Percentiles rank a stretch among this genome's conserved stretches.
Conservation (phyloP, 1,140 invertebrate species). For the Drosophila kurseongensis region DNA sequence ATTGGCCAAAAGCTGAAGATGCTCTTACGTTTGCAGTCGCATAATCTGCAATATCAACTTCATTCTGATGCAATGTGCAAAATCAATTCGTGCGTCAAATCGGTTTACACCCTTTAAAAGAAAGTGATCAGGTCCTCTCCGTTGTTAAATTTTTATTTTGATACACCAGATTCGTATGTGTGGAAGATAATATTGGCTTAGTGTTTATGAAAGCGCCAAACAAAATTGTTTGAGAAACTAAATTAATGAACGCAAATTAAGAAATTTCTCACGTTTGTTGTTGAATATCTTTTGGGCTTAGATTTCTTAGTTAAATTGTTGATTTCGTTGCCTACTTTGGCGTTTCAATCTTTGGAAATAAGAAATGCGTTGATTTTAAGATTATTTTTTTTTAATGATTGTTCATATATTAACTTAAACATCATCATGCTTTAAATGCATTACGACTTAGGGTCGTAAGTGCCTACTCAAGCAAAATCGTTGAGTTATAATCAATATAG, state of each 20-base stretch:
- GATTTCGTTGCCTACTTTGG: constrained; percentile 1
- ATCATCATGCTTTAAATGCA: constrained; percentile 42
- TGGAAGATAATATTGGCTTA: constrained; percentile 26
- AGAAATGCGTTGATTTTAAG: constrained; percentile 10
- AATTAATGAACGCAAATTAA: constrained; percentile 25
- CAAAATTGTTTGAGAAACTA: constrained; percentile 17
- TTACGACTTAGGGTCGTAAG: constrained; percentile 38
- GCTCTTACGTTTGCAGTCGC: constrained; percentile 86
- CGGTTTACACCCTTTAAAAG: constrained; percentile 62
- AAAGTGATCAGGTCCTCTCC: constrained; percentile 1
- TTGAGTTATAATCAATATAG: constrained; percentile 48
- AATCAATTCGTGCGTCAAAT: constrained; percentile 58
- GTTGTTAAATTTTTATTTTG: constrained; percentile 29
- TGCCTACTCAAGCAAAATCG: constrained; percentile 42
- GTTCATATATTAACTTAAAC: constrained; percentile 55
- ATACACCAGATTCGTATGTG: constrained; percentile 41
- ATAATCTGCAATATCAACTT: constrained; percentile 90
- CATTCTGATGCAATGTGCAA: constrained; percentile 95
- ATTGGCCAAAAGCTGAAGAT: constrained; percentile 95
- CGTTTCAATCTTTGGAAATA: not conserved
- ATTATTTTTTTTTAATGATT: constrained; percentile 36
- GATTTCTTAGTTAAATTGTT: not conserved
- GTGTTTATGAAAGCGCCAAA: constrained; percentile 13
- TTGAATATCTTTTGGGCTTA: not conserved
- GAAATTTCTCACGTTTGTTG: constrained; percentile 5